Evolutionary conservation across 2,888 invertebrate species (phyloP), one percentile per base, ranked within the genome.

Genomic region (Sarcophaga subvicina): DNA sequence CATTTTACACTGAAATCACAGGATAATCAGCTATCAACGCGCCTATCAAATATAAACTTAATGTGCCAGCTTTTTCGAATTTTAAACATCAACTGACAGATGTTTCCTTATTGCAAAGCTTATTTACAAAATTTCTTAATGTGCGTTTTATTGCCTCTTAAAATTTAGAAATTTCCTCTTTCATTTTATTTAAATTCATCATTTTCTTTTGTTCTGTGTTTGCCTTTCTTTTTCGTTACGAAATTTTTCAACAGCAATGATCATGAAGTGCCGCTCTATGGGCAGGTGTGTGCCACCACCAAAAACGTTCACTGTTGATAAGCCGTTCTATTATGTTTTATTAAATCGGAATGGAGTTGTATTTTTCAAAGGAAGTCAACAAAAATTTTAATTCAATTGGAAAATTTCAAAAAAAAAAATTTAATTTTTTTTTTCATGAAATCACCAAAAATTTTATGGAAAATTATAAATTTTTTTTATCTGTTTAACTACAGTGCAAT

Each of bases 321-420:
- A 54, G 45, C 79, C 86, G 54, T 86, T 86, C 76, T 66, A 67
- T 45, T 82, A 86, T 12, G 25, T 20, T 4, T 6, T 86, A 11
- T 4, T 71, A 11, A 76, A 64, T 76, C 37, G 1, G 12, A 22
- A 60, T 3, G 22, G 67, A 27, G 6, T 79, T 47, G 27, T 71
- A n/a, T 6, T 86, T 12, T 86, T 80, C 25, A 66, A 72, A n/a
- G 80, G 80, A 20, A 60, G 2, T 22, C n/a, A 70, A 1, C 47
- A 69, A 5, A 5, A 69, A 11, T 45, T 77, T 67, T 77, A 45
- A 77, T 66, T 62, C 27, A 22, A 10, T 22, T n/a, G 14, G 6
- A 37, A 37, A 22, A 22, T 22, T 22, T 20, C 20, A 20, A 20
- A 22, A 22, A 22, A 22, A 22, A 22, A 22, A 22, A 22, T 22